phyloP scores from a whole-genome alignment of 2,797 vertebrate species.

The Cossypha caffra region DNA sequence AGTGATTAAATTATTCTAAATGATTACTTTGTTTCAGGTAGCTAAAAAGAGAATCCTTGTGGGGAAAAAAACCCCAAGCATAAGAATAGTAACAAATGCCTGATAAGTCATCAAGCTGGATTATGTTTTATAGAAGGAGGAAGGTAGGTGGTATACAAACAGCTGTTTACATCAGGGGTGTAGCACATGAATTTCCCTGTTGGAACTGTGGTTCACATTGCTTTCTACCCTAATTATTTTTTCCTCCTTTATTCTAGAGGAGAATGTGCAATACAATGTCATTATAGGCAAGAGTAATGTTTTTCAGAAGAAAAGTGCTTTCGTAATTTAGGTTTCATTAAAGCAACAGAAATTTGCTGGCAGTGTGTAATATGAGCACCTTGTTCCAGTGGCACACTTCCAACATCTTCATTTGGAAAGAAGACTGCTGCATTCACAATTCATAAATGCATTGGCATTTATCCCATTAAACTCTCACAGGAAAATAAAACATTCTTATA shows the following conservation, averaged over 20 bases:
- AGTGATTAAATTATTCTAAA: background rate
- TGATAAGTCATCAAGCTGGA: background rate
- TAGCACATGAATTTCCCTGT: background rate
- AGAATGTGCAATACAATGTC: conserved; percentile 10
- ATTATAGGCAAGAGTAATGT: conserved; percentile 26
- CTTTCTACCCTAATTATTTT: background rate
- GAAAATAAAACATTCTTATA: conserved; percentile 59
- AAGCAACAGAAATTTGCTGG: conserved; percentile 66
- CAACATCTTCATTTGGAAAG: conserved; percentile 73
- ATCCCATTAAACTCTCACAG: conserved; percentile 60
- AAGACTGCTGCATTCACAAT: conserved; percentile 72
- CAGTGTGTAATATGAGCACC: conserved; percentile 63
- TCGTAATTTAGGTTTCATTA: conserved; percentile 67
- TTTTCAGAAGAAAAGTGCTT: conserved; percentile 57
- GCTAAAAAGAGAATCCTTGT: background rate
- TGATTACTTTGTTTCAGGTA: background rate
- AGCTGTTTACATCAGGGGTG: background rate
- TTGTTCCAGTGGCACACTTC: conserved; percentile 63
- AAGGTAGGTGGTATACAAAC: background rate
- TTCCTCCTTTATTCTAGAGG: background rate
- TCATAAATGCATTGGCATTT: conserved; percentile 71
- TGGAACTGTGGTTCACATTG: background rate
- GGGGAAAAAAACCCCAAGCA: accelerated
- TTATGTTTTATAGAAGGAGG: background rate
- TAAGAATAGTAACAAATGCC: background rate